A percentile compares a stretch with the other conserved stretches of the same genome.
These are phyloP conservation scores for Noturus placidus DNA, from an alignment of 2,113 vertebrate species.

Conservation along the genomic window DNA sequence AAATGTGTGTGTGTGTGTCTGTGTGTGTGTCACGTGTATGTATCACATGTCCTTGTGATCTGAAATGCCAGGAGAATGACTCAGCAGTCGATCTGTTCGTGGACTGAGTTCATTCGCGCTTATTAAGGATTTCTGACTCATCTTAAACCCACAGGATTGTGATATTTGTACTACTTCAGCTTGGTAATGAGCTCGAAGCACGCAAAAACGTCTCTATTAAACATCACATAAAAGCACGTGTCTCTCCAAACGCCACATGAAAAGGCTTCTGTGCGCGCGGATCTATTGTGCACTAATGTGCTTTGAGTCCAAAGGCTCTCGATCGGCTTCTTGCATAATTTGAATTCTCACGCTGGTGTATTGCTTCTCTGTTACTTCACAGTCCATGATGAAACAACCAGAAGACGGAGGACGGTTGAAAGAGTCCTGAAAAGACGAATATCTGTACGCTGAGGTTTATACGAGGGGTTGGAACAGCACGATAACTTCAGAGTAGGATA, in stretches of 20 bases:
- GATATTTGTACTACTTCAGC: constrained; percentile 15
- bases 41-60: background rate
- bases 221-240: constrained; percentile 2
- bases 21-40: constrained; percentile 11
- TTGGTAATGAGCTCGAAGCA: background rate
- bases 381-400: constrained; percentile 3
- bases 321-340: background rate
- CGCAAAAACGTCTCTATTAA: background rate
- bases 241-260: background rate
- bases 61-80: constrained; percentile 22
- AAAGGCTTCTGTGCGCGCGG: background rate
- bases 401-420: constrained; percentile 6
- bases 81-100: constrained; percentile 21
- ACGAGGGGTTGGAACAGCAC: background rate
- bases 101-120: background rate
- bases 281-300: constrained; percentile 20
- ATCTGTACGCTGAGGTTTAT: background rate
- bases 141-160: constrained; percentile 26
- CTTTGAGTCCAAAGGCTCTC: constrained; percentile 11
- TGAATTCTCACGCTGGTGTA: background rate
- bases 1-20: constrained; percentile 11
- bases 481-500: background rate
- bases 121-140: constrained; percentile 26
- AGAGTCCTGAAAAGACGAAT: background rate
- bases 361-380: constrained; percentile 18